Base-by-base conservation (phyloP, 1,140 invertebrate species). In the Drosophila novamexicana region DNA sequence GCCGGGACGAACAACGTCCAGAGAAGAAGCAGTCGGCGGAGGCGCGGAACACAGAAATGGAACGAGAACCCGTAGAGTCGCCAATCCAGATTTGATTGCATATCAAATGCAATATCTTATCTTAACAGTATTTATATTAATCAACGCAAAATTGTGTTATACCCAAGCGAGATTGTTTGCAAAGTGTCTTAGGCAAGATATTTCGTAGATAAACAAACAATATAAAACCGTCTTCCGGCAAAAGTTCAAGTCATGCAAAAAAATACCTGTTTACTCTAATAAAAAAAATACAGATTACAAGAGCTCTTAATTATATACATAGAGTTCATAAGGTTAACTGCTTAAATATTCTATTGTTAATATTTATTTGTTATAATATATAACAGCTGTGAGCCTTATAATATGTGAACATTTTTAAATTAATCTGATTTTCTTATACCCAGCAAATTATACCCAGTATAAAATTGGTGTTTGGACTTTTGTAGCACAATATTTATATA, bases 41-140 rank as follows among this genome's bases (percentile, higher is more conserved):
- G 16, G 65, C 10, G 6, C 36, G 45, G 7, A 59, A 49, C 8
- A 16, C 22, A 7, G 42, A 16, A 10, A 49, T 34, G 64, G 79
- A 88, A 1, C 79, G 72, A 22, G 62, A 84, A 7, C 80, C 74
- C 7, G 75, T 83, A 10, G 90, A 91, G 67, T 91, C 90, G 7
- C 90, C 90, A 8, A 66, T 91, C 10, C 58, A 90, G 59, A 91
- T 91, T 73, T 91, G 12, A 84, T 12, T 18, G 7, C 42, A 61
- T 64, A 70, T 69, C 65, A 12, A 52, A 18, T 45, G 12, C 29
- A 56, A 50, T 89, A 82, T 89, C 77, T 83, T 83, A 88, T 88
- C 84, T 53, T 49, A 47, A 49, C 74, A 80, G 63, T 89, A 83
- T 88, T 89, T 72, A 57, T 58, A 67, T 75, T 52, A 64, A 58